Base-by-base conservation (phyloP, 2,888 invertebrate genomes). In the Physocephala rufipes region DNA sequence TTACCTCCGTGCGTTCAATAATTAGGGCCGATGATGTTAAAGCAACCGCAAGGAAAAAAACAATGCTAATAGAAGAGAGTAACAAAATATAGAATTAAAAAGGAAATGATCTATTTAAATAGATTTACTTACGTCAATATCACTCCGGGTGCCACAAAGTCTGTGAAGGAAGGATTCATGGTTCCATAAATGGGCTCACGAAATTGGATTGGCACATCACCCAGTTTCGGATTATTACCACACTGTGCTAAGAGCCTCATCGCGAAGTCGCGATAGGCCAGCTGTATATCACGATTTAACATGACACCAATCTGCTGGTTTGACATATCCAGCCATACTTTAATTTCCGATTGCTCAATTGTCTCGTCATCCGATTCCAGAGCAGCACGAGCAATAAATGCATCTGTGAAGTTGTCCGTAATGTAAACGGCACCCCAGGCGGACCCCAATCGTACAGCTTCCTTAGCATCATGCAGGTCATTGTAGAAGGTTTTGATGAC, bases 71-170 rank as follows among this genome's bases (percentile, higher is more conserved):
- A 49, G 21, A 66, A 24, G 21, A 62, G 45, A 45, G 67, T n/a
- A 13, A 49, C 69, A 24, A 21, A 49, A 63, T 30, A 9, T 21
- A 61, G n/a, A 28, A 70, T 5, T 30, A 15, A 15, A 24, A 19
- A 62, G 30, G 13, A 43, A 24, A 15, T n/a, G 19, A 53, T 19
- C 36, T 59, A 62, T 45, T 28, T 19, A 55, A 68, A 62, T 36
- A 9, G 43, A 13, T 36, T 61, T 13, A 89, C 92, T 91, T 86
- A 95, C 95, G 95, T 95, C 77, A 97, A 87, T 79, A 97, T 96
- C 74, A 97, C 95, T 77, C 97, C 97, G 58, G 97, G 97, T 16
- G 97, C 97, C 73, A 97, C 97, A 86, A 97, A 97, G 86, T 97
- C 96, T 0, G 96, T 96, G 83, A 97, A 97, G 16, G 94, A 95